phyloP scores from a whole-genome alignment of 2,113 vertebrate species.

The Todiramphus saurophagus region DNA sequence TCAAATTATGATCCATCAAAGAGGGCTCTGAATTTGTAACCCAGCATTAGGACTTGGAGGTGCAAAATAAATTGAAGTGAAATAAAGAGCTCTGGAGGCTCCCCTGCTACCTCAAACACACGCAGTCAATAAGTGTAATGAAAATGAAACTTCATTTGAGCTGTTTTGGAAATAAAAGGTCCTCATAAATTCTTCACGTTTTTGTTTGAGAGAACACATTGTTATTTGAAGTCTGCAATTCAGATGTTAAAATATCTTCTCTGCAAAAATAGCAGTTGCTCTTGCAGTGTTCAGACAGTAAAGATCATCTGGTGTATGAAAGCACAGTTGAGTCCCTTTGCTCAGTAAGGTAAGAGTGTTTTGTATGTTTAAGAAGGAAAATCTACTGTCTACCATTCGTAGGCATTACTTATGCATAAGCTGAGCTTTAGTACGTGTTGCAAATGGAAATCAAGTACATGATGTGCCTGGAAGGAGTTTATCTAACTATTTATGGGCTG shows the following conservation, averaged over 20 bases:
- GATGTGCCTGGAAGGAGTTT: slow-evolving; percentile 42
- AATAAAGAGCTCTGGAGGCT: neutral
- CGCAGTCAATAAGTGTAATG: neutral
- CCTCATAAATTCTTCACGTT: neutral
- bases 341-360: neutral
- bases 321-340: neutral
- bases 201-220: neutral
- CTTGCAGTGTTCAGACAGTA: neutral
- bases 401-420: neutral
- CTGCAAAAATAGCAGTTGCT: neutral
- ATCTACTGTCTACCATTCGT: neutral
- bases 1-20: neutral
- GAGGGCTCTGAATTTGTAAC: neutral
- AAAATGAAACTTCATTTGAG: neutral
- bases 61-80: neutral
- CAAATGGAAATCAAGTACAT: slow-evolving; percentile 48
- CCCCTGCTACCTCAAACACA: neutral
- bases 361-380: neutral
- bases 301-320: neutral
- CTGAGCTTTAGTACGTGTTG: neutral
- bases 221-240: slow-evolving; percentile 4
- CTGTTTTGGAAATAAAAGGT: neutral
- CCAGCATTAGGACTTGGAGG: neutral
- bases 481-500: slow-evolving; percentile 45
- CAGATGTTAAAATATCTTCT: neutral